Base-by-base conservation (phyloP, 1,140 invertebrate genomes). In the Dinoponera quadriceps region DNA sequence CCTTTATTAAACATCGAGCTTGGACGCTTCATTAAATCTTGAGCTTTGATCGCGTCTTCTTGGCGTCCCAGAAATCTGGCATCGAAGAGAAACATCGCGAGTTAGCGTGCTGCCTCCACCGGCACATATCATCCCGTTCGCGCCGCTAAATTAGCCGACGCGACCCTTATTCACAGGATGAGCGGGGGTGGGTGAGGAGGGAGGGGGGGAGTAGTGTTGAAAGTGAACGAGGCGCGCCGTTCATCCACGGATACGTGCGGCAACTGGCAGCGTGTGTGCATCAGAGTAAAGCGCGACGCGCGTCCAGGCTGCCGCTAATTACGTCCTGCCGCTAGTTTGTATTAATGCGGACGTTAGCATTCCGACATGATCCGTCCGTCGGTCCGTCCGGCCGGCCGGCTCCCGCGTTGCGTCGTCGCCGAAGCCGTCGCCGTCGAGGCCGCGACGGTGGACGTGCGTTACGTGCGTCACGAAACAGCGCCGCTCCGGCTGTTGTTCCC, bases 331-430 rank as follows among this genome's bases (percentile, higher is more conserved):
- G 33, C 57, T 88, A 89, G 89, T 90, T 90, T 90, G 90, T 89
- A 90, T 91, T 91, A 91, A 91, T 91, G 89, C 83, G 90, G 84
- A 85, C 87, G 88, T 91, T 91, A 91, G 90, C 90, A 91, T 91
- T 91, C 90, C 89, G 74, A 55, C 68, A 85, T 63, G 62, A 44
- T 44, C 38, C 38, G 38, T 44, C 38, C 38, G 38, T 44, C 38
- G 4, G 38, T 33, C 33, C 2, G 33, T 73, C 54, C 65, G 71
- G 83, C 69, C 81, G 49, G 88, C 62, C n/a, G n/a, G n/a, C 84
- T 88, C 74, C 77, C 86, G 69, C 75, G 59, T 74, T 62, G 68
- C 83, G 84, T 82, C 80, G 69, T 73, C 77, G 65, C 66, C 38
- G 38, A 11, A 3, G 48, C 44, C 73, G 59, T 14, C 49, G 48